Evolutionary conservation across 2,888 invertebrate species (phyloP).

Genomic region (Notocelia uddmanniana): DNA sequence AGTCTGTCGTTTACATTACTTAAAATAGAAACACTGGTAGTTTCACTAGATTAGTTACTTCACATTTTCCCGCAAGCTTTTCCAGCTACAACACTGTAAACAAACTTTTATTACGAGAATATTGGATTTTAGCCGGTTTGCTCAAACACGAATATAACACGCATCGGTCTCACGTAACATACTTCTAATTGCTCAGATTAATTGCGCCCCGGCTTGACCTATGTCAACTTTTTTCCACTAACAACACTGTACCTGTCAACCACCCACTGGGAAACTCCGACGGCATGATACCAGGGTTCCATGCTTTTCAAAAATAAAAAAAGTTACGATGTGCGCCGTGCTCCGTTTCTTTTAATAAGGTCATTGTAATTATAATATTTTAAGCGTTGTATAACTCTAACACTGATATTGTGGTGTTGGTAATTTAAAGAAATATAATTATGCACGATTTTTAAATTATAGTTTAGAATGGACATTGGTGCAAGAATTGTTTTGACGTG

Average conservation of each 20-base stretch:
- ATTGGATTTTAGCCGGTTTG: too few relatives aligned
- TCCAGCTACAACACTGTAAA: not conserved
- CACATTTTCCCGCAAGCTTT: not conserved
- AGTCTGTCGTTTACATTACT: too few relatives aligned
- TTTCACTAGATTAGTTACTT: not conserved
- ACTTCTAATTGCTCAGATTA: conserved; percentile 38
- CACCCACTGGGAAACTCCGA: conserved; percentile 40
- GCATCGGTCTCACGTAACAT: not conserved
- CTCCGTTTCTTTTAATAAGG: conserved; percentile 26
- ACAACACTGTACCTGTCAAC: conserved; percentile 44
- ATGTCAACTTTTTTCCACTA: conserved; percentile 42
- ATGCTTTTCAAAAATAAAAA: conserved; percentile 26
- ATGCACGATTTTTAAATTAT: conserved; percentile 3
- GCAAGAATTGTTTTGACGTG: not conserved
- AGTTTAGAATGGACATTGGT: not conserved
- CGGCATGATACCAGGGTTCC: conserved; percentile 39
- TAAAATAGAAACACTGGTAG: too few relatives aligned
- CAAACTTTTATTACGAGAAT: too few relatives aligned
- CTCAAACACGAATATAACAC: not conserved
- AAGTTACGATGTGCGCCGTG: conserved; percentile 16
- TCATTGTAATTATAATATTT: conserved; percentile 33
- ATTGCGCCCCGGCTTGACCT: conserved; percentile 36
- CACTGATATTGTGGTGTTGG: conserved; percentile 20
- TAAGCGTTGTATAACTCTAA: conserved; percentile 26
- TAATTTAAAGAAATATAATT: conserved; percentile 18